Evolutionary conservation across 2,113 vertebrate species (phyloP).

Genomic region (Coturnix japonica): DNA sequence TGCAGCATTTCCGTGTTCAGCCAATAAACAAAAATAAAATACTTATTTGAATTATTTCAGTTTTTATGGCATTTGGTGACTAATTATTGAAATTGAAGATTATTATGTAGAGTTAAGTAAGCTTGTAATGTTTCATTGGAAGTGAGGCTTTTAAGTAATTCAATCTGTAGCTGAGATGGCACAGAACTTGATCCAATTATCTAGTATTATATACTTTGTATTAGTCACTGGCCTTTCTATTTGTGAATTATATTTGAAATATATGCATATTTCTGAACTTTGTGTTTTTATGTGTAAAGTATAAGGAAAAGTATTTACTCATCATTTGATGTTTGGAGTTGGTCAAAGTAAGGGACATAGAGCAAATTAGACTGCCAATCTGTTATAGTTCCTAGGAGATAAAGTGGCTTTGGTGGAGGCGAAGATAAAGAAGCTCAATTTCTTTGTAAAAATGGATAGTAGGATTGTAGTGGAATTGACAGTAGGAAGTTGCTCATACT

Average conservation of each 20-base stretch:
- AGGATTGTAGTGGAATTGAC: not conserved
- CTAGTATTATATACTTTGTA: not conserved
- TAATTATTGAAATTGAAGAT: not conserved
- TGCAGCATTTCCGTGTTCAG: not conserved
- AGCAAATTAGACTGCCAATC: not conserved
- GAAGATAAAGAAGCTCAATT: not conserved
- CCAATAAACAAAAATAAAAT: not conserved
- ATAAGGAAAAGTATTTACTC: not conserved
- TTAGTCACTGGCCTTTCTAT: not conserved
- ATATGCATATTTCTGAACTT: not conserved
- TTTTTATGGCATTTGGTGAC: not conserved
- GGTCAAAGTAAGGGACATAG: not conserved
- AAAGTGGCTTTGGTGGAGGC: not conserved
- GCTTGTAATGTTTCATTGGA: not conserved
- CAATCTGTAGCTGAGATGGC: not conserved
- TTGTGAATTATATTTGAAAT: not conserved
- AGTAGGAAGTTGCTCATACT: not conserved
- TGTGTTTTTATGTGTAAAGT: not conserved
- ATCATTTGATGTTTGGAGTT: not conserved
- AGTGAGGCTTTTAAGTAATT: not conserved
- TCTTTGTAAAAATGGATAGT: not conserved
- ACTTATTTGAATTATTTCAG: not conserved
- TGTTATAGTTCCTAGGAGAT: not conserved
- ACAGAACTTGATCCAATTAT: not conserved
- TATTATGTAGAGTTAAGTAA: not conserved